phyloP scores from a whole-genome alignment of 2,113 vertebrate species.

The Phyllostomus hastatus region DNA sequence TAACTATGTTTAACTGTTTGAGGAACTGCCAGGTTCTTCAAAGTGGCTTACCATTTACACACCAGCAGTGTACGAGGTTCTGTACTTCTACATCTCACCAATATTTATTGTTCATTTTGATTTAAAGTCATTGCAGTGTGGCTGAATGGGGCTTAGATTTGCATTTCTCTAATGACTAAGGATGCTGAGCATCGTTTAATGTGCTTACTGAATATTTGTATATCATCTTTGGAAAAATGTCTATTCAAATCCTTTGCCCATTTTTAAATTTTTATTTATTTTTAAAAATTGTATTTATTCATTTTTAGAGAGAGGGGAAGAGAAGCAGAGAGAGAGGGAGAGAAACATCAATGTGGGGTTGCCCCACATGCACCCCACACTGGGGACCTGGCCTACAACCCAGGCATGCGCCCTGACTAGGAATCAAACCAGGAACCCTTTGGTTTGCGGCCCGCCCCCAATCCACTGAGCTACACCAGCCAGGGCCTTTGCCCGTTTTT shows the following conservation, averaged over 20 bases:
- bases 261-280: background rate
- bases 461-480: no score
- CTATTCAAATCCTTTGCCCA: background rate
- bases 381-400: no score
- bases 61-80: background rate
- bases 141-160: background rate
- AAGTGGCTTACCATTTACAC: background rate
- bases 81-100: background rate
- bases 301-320: no score
- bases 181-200: background rate
- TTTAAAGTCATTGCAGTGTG: background rate
- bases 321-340: no score
- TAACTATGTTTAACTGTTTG: background rate
- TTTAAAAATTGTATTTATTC: no score
- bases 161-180: background rate
- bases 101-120: background rate
- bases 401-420: no score
- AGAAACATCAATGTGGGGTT: no score
- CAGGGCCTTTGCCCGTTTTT: background rate
- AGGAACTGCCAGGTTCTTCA: background rate
- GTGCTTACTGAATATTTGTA: background rate
- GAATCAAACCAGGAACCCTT: no score
- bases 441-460: no score
- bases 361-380: no score
- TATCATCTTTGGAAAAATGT: slow-evolving; percentile 1